Percentiles rank a stretch among this genome's conserved stretches.
These are phyloP conservation scores for Apteryx mantelli DNA, from an alignment of 2,113 vertebrate species.

Conservation along the genomic window DNA sequence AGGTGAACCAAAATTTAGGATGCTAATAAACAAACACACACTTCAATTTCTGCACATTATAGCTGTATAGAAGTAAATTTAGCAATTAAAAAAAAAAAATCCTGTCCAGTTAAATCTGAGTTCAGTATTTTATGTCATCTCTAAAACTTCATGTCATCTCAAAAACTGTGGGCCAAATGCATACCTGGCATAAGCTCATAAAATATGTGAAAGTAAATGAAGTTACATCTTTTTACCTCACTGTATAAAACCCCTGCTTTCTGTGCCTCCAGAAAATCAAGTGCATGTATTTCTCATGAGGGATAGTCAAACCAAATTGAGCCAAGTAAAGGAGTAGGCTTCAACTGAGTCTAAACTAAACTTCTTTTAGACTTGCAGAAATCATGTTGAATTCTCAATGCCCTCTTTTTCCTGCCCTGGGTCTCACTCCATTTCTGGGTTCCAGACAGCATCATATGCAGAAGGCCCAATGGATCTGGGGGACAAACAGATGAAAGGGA, in stretches of 20 bases:
- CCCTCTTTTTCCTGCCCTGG: background rate
- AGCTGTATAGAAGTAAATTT: background rate
- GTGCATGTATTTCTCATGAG: background rate
- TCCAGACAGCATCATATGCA: background rate
- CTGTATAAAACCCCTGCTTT: background rate
- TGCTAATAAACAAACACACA: background rate
- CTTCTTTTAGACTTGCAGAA: background rate
- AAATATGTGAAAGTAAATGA: background rate
- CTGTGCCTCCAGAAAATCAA: background rate
- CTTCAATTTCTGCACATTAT: background rate
- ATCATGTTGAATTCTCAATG: background rate
- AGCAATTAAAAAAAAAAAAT: background rate
- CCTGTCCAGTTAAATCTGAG: background rate
- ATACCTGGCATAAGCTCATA: background rate
- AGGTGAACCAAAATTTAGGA: background rate
- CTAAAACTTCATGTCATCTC: background rate
- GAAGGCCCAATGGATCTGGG: background rate
- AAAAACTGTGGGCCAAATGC: background rate
- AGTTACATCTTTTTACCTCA: background rate
- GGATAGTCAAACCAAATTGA: background rate
- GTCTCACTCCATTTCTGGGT: background rate
- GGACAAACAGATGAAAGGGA: background rate
- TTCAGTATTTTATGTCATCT: rapidly evolving
- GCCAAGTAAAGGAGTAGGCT: background rate
- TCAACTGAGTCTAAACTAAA: background rate